Evolutionary conservation across 2,797 vertebrate species (phyloP).

Genomic region (Acanthiza pusilla): DNA sequence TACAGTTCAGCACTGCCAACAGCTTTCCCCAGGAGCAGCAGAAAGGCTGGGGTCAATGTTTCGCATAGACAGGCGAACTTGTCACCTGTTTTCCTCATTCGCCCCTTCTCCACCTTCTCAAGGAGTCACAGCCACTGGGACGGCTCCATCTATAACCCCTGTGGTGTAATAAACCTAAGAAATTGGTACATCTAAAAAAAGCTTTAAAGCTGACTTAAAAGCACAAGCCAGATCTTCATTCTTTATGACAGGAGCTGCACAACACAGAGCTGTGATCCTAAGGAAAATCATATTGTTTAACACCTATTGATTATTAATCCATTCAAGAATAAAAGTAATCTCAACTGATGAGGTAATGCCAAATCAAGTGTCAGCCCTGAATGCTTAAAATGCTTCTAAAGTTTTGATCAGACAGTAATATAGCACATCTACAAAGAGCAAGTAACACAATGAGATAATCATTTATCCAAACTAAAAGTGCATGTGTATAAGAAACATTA

Average conservation of each 20-base stretch:
- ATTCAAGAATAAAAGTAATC: background rate
- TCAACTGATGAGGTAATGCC: background rate
- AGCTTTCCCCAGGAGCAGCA: background rate
- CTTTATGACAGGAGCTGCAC: background rate
- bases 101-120: background rate
- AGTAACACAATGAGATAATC: background rate
- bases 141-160: background rate
- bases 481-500: conserved; percentile 26
- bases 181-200: background rate
- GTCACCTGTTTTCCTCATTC: background rate
- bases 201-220: background rate
- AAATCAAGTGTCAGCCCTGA: background rate
- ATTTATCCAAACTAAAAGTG: background rate
- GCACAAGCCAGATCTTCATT: background rate
- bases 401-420: background rate
- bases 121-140: background rate
- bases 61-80: background rate
- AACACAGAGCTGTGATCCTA: background rate
- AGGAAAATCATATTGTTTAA: background rate
- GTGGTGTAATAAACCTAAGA: background rate
- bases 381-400: background rate
- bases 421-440: background rate
- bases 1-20: background rate
- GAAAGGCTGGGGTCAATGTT: background rate
- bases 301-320: background rate